phyloP scores from a whole-genome alignment of 2,797 vertebrate genomes.

The Chrysocyon brachyurus region DNA sequence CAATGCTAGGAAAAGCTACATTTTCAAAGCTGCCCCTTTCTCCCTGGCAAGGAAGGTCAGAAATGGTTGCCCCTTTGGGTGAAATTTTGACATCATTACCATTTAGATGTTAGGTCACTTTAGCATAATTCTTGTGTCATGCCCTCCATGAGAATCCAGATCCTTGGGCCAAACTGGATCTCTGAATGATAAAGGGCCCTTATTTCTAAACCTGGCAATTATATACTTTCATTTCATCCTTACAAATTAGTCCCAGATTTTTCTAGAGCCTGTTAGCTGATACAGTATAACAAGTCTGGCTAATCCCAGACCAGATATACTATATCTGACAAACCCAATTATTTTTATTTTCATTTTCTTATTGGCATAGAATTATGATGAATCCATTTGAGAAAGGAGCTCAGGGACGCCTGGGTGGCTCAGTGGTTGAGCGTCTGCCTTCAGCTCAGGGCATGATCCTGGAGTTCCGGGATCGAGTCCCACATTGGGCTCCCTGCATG shows the following conservation, averaged over 20 bases:
- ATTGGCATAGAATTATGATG: neutral
- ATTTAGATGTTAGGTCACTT: conserved; percentile 48
- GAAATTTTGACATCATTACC: neutral
- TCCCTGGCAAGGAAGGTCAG: neutral
- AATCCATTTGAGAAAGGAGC: neutral
- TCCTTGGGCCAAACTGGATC: neutral
- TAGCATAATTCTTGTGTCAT: neutral
- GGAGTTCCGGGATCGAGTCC: too few species aligned
- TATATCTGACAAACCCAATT: neutral
- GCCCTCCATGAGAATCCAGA: neutral
- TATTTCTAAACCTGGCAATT: conserved; percentile 46
- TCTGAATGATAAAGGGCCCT: conserved; percentile 35
- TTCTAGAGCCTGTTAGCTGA: conserved; percentile 35
- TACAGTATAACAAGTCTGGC: neutral
- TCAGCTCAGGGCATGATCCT: too few species aligned
- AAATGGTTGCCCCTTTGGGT: conserved; percentile 22
- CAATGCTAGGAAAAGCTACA: neutral
- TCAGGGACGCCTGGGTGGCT: neutral
- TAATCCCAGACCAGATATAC: conserved; percentile 45
- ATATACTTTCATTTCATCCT: conserved; percentile 12
- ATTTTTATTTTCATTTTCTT: neutral
- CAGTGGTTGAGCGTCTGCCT: too few species aligned
- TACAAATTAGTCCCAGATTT: neutral
- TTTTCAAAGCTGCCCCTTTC: conserved; percentile 23
- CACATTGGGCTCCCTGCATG: too few species aligned